phyloP scores from a whole-genome alignment of 2,797 vertebrate species.

The Pseudomugil tenellus region DNA sequence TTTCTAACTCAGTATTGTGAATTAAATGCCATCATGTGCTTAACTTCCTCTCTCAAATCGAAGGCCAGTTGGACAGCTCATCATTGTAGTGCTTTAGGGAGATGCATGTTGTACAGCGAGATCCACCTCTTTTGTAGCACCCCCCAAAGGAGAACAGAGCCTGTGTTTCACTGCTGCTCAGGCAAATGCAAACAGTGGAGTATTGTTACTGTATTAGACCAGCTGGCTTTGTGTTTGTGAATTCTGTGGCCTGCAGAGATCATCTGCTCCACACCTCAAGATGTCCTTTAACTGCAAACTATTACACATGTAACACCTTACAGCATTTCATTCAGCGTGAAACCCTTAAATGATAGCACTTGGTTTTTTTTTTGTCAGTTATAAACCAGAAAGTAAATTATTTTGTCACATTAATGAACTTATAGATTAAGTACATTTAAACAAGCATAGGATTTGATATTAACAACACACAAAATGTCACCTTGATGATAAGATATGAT shows the following conservation, averaged over 20 bases:
- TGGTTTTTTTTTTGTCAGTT: slow-evolving; percentile 30
- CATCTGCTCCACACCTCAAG: slow-evolving; percentile 79
- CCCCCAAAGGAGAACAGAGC: slow-evolving; percentile 68
- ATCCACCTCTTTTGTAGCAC: slow-evolving; percentile 67
- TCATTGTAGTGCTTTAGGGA: slow-evolving; percentile 67
- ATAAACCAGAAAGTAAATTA: not conserved
- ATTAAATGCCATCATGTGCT: slow-evolving; percentile 42
- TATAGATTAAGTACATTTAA: not conserved
- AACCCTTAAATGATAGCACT: slow-evolving; percentile 15
- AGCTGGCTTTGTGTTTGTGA: slow-evolving; percentile 81
- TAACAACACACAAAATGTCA: not conserved
- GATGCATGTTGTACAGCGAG: slow-evolving; percentile 56
- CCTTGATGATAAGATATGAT: not conserved
- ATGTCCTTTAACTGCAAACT: slow-evolving; percentile 80
- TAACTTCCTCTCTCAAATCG: slow-evolving; percentile 52
- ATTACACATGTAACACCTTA: slow-evolving; percentile 62
- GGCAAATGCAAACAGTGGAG: slow-evolving; percentile 80
- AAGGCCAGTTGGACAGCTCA: slow-evolving; percentile 60
- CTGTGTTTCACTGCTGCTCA: slow-evolving; percentile 75
- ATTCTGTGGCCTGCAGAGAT: slow-evolving; percentile 76
- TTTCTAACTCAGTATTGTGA: slow-evolving; percentile 16
- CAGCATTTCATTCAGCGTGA: slow-evolving; percentile 56
- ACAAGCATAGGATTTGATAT: not conserved
- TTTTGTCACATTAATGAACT: not conserved
- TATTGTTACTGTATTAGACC: slow-evolving; percentile 80